Evolutionary conservation across 1,140 invertebrate genomes (phyloP), one percentile per base, ranked within the genome.

Genomic region (Andricus grossulariae): DNA sequence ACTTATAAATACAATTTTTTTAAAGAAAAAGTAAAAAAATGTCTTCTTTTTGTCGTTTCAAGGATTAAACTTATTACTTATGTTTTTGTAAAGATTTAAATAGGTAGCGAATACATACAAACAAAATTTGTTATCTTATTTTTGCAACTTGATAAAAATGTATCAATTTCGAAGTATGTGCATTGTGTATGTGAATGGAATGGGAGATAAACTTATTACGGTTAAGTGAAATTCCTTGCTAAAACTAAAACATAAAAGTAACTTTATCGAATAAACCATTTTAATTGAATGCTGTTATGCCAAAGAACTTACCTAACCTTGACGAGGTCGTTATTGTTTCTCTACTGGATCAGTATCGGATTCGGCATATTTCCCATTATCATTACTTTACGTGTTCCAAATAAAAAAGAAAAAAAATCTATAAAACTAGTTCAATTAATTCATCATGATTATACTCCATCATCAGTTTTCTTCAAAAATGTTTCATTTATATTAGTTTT

Each of bases 391-490:
- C 25, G 25, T 21, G 16, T 25, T 60, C 21, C 21, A 60, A 25
- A 19, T 25, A 60, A 60, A 19, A 60, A 16, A 39, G 10, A 32
- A 15, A 32, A 60, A 60, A 60, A 8, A 32, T 32, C 16, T 19
- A 60, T 32, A 16, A 60, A 60, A 60, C 55, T 60, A 25, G 21
- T 60, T 60, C 21, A 60, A 60, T 32, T 19, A 60, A 60, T 60
- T 60, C 21, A 15, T 60, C 16, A 32, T 15, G 10, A 60, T 32
- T 10, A 25, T 15, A 15, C 16, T 39, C 15, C 21, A 13, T 60
- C 15, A 39, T 7, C 15, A 15, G 13, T 32, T 21, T 15, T 60
- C 4, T 32, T 25, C 11, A 11, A 25, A 60, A 21, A 19, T 60
- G 11, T 25, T 25, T 60, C 21, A 60, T 60, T 60, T 60, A 7